Conservation (phyloP, 1,140 invertebrate genomes). For the Heterodera schachtii region DNA sequence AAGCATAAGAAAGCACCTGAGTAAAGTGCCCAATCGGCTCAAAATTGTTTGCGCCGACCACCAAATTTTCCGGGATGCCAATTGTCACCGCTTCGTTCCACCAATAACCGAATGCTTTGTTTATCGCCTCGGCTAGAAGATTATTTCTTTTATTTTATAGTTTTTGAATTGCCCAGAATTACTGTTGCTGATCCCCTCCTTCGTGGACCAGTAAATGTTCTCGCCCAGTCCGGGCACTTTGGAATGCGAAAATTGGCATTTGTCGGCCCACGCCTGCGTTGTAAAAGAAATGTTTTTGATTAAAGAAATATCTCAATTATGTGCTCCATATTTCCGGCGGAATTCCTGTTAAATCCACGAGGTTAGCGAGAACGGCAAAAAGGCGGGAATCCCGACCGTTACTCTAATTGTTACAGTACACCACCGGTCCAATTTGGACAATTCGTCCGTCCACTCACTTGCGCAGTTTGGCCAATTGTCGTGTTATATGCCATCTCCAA, state of each 20-base stretch:
- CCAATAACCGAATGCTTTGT: neutral
- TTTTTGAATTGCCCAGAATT: neutral
- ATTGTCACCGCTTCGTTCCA: slow-evolving; percentile 2
- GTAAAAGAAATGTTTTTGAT: too few relatives aligned
- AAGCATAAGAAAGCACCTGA: neutral
- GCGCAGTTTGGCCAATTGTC: neutral
- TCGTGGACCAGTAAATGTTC: neutral
- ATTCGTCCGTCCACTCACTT: too few relatives aligned
- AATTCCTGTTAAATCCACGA: too few relatives aligned
- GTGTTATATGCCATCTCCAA: neutral
- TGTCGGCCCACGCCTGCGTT: neutral
- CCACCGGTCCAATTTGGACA: too few relatives aligned
- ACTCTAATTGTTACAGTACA: too few relatives aligned
- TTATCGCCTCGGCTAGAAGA: neutral
- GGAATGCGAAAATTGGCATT: neutral
- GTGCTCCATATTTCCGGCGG: too few relatives aligned
- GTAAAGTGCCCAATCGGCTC: neutral
- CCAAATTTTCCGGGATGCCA: slow-evolving; percentile 4
- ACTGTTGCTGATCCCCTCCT: neutral
- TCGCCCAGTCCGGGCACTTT: neutral
- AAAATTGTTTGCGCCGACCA: neutral
- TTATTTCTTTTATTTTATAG: too few relatives aligned
- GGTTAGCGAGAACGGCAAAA: too few relatives aligned
- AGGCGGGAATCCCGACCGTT: too few relatives aligned
- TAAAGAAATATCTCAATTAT: too few relatives aligned